Base-by-base conservation (phyloP, 2,888 invertebrate genomes). In the Shargacucullia verbasci region DNA sequence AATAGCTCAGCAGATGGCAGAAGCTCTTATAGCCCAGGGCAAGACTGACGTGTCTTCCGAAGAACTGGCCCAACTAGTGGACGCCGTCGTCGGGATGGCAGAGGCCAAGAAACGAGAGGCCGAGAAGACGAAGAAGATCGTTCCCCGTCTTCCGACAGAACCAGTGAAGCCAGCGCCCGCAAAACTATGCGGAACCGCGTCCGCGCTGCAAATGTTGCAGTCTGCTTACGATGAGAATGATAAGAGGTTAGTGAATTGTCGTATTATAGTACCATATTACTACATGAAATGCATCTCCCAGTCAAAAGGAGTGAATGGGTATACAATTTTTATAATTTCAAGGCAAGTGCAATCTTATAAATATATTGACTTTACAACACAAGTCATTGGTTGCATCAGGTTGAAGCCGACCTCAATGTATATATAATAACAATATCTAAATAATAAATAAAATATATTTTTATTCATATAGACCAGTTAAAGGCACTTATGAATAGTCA, bases 1-100 rank as follows among this genome's bases (percentile, higher is more conserved):
- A 49, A 97, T 98, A 69, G 97, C 98, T 0, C 95, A 96, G 74
- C 97, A 97, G 85, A 96, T 98, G 86, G 97, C 98, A 0, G 96
- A 96, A 27, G 97, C 97, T 0, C 91, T 98, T 37, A 94, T 97
- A 9, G 95, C 96, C 13, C 97, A 97, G 86, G 98, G 98, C 41
- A 96, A 97, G 84, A 96, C 97, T 0, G 96, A 98, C 86, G 96
- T 98, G 6, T 96, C 97, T 4, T 96, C 97, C 49, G 96, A 95
- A 47, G 97, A 98, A 80, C 90, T 98, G 62, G 97, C 97, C 75
- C 96, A 96, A 65, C 92, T 98, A 0, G 96, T 98, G 29, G 97
- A 97, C 75, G 96, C 97, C 11, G 97, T 97, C 41, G 96, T 94
- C 2, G 92, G 92, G 3, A 92, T 93, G 91, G 92, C 92, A 0